Evolutionary conservation across 1,140 invertebrate genomes (phyloP).

Genomic region (Leptopilina boulardi): DNA sequence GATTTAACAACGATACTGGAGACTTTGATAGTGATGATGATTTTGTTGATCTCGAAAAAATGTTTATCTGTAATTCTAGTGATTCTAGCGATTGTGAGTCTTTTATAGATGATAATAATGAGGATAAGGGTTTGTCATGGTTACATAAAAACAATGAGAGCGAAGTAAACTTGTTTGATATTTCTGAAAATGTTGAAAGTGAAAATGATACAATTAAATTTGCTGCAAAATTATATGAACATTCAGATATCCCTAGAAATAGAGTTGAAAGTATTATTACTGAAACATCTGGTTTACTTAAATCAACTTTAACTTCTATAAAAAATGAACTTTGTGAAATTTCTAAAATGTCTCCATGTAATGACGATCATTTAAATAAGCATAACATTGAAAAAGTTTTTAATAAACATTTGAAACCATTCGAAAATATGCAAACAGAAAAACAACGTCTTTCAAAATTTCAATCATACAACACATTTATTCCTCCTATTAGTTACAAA

Average conservation of each 20-base stretch:
- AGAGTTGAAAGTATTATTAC: conserved; percentile 38
- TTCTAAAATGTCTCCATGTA: background rate
- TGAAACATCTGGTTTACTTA: conserved; percentile 34
- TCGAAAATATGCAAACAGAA: conserved; percentile 35
- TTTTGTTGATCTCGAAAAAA: too few species aligned
- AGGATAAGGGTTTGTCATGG: too few species aligned
- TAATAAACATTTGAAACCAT: background rate
- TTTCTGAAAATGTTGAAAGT: background rate
- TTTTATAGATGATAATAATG: background rate
- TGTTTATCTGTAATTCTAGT: too few species aligned
- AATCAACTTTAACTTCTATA: conserved; percentile 20
- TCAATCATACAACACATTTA: conserved; percentile 35
- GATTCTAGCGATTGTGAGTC: background rate
- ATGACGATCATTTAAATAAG: too few species aligned
- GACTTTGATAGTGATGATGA: too few species aligned
- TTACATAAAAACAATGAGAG: conserved; percentile 21
- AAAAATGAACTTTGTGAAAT: background rate
- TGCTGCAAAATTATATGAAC: conserved; percentile 38
- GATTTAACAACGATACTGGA: too few species aligned
- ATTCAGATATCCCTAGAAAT: conserved; percentile 37
- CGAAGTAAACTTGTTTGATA: background rate
- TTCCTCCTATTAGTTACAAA: conserved; percentile 22
- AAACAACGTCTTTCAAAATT: conserved; percentile 22
- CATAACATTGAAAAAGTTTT: too few species aligned
- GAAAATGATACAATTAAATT: conserved; percentile 29